Base-by-base conservation (phyloP, 2,797 vertebrate genomes). In the Tadarida brasiliensis region DNA sequence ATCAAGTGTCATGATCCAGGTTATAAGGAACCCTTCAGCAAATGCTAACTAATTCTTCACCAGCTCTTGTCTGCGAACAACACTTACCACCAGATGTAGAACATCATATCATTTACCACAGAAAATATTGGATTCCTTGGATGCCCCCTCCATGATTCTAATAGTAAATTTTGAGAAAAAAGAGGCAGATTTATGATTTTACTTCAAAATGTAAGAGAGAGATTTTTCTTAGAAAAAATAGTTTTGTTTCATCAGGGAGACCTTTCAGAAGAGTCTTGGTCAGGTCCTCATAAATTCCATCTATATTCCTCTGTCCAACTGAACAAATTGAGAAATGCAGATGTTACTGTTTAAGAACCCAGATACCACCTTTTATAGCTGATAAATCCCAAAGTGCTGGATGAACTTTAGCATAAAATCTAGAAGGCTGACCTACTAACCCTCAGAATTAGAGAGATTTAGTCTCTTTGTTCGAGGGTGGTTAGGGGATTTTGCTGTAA, bases 401-500 rank as follows among this genome's bases (percentile, higher is more conserved):
- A 39, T 56, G 10, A 19, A 47, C 26, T 30, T 80, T 56, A 67
- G 49, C 28, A 39, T 68, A 56, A 90, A 68, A 80, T 44, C 51
- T 19, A 67, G 35, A 78, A 67, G 5, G 61, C 26, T 14, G 51
- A 39, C 33, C 7, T 67, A 39, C 12, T 54, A n/a, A 67, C 39
- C 8, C 11, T 56, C 56, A 82, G 51, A 63, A 51, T 51, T 39
- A 70, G 16, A 39, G 30, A 15, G 28, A 65, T 65, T 61, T 65
- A n/a, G 28, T 59, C 5, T 26, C 5, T 11, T 6, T 5, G 2
- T 6, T 59, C 16, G 9, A 39, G 35, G 22, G 9, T 44, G 35
- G 2, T 7, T 19, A 2, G 15, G 56, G 3, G 28, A 0, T 35
- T 87, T 90, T 82, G 82, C 3, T 15, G 0, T 0, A 0, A 0